Evolutionary conservation across 2,113 vertebrate genomes (phyloP).

Genomic region (Syrrhaptes paradoxus): DNA sequence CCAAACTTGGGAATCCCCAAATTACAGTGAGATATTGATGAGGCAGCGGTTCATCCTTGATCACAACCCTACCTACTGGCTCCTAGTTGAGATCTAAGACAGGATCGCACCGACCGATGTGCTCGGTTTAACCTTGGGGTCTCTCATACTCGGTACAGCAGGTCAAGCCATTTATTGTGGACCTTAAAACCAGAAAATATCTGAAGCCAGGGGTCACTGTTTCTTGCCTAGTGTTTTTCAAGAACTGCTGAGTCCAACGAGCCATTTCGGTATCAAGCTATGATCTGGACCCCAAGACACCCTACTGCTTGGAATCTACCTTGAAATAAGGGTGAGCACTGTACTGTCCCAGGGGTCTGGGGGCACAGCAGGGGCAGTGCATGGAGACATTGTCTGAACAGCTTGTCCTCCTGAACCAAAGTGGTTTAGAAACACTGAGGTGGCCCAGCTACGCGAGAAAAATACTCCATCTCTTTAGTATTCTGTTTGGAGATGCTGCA

Average conservation of each 20-base stretch:
- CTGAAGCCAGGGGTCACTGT: not conserved
- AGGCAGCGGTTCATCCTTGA: not conserved
- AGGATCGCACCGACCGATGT: not conserved
- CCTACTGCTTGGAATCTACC: not conserved
- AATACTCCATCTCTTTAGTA: not conserved
- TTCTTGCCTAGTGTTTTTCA: not conserved
- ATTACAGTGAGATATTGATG: not conserved
- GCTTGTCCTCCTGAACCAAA: not conserved
- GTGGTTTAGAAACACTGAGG: not conserved
- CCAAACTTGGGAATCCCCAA: not conserved
- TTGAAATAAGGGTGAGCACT: not conserved
- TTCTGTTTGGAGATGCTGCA: not conserved
- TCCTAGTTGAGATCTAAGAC: not conserved
- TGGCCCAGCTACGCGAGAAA: not conserved
- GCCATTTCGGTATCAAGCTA: not conserved
- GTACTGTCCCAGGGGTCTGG: not conserved
- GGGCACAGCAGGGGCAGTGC: not conserved
- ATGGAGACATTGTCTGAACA: fast-evolving
- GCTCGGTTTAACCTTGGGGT: not conserved
- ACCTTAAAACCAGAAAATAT: not conserved
- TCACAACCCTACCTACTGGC: not conserved
- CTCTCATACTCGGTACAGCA: not conserved
- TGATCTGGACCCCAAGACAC: not conserved
- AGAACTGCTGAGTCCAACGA: not conserved
- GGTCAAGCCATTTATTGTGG: not conserved